These are phyloP conservation scores for Eurytoma californica DNA, from an alignment of 2,888 invertebrate species.

Conservation along the genomic window DNA sequence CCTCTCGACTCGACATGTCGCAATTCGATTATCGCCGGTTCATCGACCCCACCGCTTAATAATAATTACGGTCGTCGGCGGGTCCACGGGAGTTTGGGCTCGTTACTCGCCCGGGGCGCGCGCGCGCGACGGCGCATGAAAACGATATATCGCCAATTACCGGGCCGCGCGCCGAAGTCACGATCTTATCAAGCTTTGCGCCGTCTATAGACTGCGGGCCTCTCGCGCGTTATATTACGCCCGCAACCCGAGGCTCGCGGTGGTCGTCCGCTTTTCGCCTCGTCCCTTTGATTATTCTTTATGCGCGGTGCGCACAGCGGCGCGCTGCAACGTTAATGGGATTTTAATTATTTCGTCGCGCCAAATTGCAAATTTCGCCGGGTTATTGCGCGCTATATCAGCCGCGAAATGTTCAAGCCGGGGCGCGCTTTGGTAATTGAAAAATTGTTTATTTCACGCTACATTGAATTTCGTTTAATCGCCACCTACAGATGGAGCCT, in stretches of 20 bases:
- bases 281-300: neutral
- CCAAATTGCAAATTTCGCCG: slow-evolving; percentile 8
- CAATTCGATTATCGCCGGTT: slow-evolving; percentile 32
- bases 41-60: slow-evolving; percentile 8
- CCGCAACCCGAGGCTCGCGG: neutral
- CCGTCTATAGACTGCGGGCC: neutral
- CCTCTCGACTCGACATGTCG: slow-evolving; percentile 7
- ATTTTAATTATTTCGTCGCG: slow-evolving; percentile 44
- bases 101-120: neutral
- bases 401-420: neutral
- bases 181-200: slow-evolving; percentile 29
- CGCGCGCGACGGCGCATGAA: neutral
- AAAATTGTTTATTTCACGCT: neutral
- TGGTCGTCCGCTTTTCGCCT: neutral
- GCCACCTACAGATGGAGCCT: neutral
- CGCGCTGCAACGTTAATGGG: slow-evolving; percentile 32
- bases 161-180: neutral
- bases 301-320: slow-evolving; percentile 3
- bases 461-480: neutral
- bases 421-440: neutral
- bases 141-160: slow-evolving; percentile 32
- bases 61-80: slow-evolving; percentile 13
- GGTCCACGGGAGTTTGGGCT: neutral
- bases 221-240: neutral
- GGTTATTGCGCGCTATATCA: neutral